Evolutionary conservation across 2,888 invertebrate species (phyloP).

Genomic region (Tenthredo distinguenda): DNA sequence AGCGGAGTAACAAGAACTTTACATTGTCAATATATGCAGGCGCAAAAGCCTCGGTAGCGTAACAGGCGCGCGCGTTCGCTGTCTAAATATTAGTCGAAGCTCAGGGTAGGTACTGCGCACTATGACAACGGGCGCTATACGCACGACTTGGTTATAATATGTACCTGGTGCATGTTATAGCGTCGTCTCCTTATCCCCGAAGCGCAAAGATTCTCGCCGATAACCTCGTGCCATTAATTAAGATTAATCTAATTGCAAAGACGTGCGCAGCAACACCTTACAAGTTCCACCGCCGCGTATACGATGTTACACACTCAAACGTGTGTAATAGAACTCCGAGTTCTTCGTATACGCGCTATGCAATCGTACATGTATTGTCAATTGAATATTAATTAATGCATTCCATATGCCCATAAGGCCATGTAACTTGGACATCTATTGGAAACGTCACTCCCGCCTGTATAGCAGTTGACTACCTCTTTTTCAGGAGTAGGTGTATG

Average conservation of each 20-base stretch:
- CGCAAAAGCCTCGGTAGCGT: conserved; percentile 46
- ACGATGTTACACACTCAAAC: conserved; percentile 1
- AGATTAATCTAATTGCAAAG: conserved; percentile 50
- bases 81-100: conserved; percentile 45
- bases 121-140: conserved; percentile 39
- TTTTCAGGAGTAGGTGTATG: background rate
- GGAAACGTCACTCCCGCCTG: background rate
- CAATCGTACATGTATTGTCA: background rate
- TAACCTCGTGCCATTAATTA: conserved; percentile 49
- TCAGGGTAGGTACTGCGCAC: conserved; percentile 29
- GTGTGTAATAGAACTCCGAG: conserved; percentile 23
- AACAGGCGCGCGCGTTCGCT: conserved; percentile 45
- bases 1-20: conserved; percentile 33
- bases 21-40: conserved; percentile 50
- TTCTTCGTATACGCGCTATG: background rate
- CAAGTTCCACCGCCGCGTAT: conserved; percentile 22
- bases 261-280: conserved; percentile 46
- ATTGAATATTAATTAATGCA: conserved; percentile 18
- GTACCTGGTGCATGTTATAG: conserved; percentile 27
- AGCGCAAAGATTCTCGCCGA: conserved; percentile 48
- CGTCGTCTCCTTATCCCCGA: conserved; percentile 41
- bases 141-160: conserved; percentile 39
- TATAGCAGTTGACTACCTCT: background rate
- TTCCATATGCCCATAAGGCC: background rate
- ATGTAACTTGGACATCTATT: background rate